A percentile compares a stretch with the other conserved stretches of the same genome.
phyloP scores from a whole-genome alignment of 2,888 invertebrate genomes.

The Sinhomidia bicolor region DNA sequence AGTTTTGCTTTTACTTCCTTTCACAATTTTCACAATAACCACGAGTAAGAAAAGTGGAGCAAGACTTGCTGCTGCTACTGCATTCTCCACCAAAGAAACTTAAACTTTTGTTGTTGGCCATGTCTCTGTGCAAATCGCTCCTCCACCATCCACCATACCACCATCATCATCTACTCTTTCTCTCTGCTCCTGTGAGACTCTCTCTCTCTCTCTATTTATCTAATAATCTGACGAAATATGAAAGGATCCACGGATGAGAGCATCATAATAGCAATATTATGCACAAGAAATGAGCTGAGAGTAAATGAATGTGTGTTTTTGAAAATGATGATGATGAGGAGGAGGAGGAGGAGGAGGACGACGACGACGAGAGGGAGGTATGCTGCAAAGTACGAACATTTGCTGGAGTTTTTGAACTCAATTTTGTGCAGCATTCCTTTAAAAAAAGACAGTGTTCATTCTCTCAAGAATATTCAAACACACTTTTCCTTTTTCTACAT shows the following conservation, averaged over 20 bases:
- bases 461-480: too few species aligned
- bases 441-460: too few species aligned
- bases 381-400: background rate
- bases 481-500: too few species aligned
- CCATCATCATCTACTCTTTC: background rate
- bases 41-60: background rate
- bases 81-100: too few species aligned
- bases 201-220: constrained; percentile 1
- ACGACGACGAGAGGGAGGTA: background rate
- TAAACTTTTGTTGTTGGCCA: background rate
- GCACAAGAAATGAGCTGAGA: constrained; percentile 59
- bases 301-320: constrained; percentile 37
- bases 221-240: constrained; percentile 12
- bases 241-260: constrained; percentile 46
- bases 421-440: too few species aligned
- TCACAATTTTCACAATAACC: background rate
- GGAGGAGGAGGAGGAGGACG: background rate
- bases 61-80: background rate
- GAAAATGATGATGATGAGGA: background rate
- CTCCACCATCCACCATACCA: background rate
- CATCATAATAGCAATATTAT: constrained; percentile 52
- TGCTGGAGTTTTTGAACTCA: too few species aligned
- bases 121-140: too few species aligned
- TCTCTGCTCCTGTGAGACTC: background rate
- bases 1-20: background rate